These are phyloP conservation scores for Capromys pilorides DNA, from an alignment of 2,797 vertebrate species.

Conservation along the genomic window DNA sequence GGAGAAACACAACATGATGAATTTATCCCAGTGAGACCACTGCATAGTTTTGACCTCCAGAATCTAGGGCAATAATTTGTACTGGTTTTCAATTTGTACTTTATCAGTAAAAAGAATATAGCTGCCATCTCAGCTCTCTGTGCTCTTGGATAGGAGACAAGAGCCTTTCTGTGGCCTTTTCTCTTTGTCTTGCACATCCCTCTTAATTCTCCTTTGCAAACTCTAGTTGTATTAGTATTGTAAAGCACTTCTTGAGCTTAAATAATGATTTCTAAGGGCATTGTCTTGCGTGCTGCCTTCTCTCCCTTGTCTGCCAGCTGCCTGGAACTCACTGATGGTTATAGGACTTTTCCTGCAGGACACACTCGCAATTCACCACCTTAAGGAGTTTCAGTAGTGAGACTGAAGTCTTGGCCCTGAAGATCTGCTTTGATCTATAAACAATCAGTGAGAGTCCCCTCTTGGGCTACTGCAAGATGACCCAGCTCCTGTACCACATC, in stretches of 20 bases:
- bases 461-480: neutral
- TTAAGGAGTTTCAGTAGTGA: neutral
- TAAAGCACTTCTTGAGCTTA: neutral
- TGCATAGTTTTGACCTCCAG: neutral
- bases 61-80: neutral
- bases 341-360: neutral
- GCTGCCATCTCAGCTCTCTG: neutral
- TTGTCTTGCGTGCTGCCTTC: neutral
- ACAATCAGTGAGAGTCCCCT: neutral
- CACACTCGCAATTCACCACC: fast-evolving
- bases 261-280: neutral
- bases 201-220: neutral
- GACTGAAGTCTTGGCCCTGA: neutral
- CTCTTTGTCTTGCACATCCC: neutral
- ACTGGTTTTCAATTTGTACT: neutral
- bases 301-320: neutral
- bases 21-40: neutral
- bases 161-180: neutral
- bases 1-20: neutral
- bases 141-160: neutral
- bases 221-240: neutral
- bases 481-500: neutral
- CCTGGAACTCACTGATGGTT: neutral
- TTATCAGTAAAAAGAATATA: neutral
- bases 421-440: neutral